Evolutionary conservation across 2,797 vertebrate genomes (phyloP).

Genomic region (Lepidocolaptes lacrymiger): DNA sequence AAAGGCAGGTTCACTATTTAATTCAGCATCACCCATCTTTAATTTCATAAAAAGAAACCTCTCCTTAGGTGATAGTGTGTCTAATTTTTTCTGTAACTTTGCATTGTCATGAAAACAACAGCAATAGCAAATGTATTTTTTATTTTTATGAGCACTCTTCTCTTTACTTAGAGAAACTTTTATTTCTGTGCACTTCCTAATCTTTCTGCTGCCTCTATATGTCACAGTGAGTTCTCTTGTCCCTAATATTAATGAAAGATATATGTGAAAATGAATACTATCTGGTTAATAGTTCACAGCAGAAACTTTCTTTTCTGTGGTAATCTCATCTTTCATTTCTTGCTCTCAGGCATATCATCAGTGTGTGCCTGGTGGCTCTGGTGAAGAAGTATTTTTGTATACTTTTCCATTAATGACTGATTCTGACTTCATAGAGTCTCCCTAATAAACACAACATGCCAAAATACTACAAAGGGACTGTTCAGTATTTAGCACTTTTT

Average conservation of each 20-base stretch:
- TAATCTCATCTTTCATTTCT: not conserved
- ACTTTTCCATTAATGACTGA: not conserved
- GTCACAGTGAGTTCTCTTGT: not conserved
- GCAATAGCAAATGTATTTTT: not conserved
- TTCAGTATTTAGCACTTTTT: not conserved
- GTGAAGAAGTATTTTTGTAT: not conserved
- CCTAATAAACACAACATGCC: not conserved
- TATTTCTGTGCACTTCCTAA: not conserved
- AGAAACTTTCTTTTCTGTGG: not conserved
- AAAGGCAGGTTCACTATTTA: slow-evolving; percentile 69
- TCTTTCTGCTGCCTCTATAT: not conserved
- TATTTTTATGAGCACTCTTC: not conserved
- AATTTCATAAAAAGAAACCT: slow-evolving; percentile 51
- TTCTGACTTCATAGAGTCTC: not conserved
- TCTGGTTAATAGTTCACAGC: not conserved
- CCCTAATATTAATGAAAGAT: not conserved
- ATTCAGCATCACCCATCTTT: slow-evolving; percentile 48
- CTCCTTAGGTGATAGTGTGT: not conserved
- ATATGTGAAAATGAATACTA: not conserved
- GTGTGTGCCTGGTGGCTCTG: not conserved
- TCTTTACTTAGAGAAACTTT: not conserved
- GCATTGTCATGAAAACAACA: not conserved
- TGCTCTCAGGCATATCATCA: not conserved
- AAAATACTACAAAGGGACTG: not conserved
- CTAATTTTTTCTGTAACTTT: not conserved